Percentiles rank a stretch among this genome's conserved stretches.
Evolutionary conservation across 2,113 vertebrate genomes (phyloP).

Genomic region (Takifugu bimaculatus): DNA sequence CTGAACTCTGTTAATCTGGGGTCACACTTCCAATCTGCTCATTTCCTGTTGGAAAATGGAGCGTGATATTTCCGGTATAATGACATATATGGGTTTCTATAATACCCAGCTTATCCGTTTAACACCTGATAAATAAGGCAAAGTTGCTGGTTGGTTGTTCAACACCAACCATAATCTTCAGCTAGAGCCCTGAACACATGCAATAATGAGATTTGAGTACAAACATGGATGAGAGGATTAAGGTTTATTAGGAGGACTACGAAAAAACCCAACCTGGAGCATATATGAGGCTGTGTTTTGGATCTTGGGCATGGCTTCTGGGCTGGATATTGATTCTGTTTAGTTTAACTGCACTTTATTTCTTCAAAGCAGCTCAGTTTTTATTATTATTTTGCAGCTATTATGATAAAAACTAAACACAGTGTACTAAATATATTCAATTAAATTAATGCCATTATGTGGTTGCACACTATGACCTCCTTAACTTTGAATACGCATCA

Average conservation of each 20-base stretch:
- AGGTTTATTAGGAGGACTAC: constrained; percentile 4
- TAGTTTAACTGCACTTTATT: constrained; percentile 1
- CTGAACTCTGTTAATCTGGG: no score
- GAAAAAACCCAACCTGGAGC: constrained; percentile 5
- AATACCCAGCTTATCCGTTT: no score
- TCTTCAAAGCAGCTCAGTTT: constrained; percentile 4
- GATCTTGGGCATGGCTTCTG: neutral
- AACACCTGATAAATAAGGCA: no score
- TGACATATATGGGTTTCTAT: no score
- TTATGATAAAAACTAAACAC: constrained; percentile 17
- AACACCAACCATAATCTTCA: no score
- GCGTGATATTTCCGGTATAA: no score
- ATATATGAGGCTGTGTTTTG: constrained; percentile 4
- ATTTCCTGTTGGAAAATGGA: no score
- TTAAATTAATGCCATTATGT: constrained; percentile 1
- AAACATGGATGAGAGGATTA: neutral
- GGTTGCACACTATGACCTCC: constrained; percentile 9
- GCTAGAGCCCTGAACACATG: no score
- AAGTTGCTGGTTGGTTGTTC: no score
- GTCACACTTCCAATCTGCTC: no score
- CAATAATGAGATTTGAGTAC: neutral
- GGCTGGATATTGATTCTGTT: neutral
- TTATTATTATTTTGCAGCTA: constrained; percentile 23
- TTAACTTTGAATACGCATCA: constrained; percentile 29
- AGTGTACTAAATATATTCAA: constrained; percentile 7